phyloP scores from a whole-genome alignment of 2,888 invertebrate species.

The Drymonia ruficornis region DNA sequence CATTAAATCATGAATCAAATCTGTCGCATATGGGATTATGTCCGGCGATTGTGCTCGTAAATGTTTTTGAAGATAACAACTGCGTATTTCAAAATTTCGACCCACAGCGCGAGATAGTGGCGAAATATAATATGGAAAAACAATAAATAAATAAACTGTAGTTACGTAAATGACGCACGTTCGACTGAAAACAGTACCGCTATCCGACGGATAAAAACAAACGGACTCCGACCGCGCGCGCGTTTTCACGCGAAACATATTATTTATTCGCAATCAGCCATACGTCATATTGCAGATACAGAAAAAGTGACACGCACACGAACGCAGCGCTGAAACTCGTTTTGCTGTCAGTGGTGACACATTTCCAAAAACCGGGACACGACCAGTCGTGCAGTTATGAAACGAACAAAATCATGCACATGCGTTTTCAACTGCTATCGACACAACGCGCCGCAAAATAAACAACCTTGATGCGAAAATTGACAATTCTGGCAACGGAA shows the following conservation, averaged over 20 bases:
- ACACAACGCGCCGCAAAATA: constrained; percentile 26
- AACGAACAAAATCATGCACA: constrained; percentile 45
- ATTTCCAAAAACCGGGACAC: constrained; percentile 44
- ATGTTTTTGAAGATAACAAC: constrained; percentile 41
- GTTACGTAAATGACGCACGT: constrained; percentile 53
- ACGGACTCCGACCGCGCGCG: constrained; percentile 45
- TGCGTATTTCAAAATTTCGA: constrained; percentile 25
- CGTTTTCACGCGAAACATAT: constrained; percentile 48
- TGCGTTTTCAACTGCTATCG: constrained; percentile 38
- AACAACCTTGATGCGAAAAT: constrained; percentile 24
- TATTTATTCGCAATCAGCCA: constrained; percentile 64
- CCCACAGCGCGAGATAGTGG: constrained; percentile 11
- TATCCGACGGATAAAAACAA: constrained; percentile 52
- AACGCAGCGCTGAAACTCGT: constrained; percentile 46
- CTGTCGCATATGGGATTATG: constrained; percentile 44
- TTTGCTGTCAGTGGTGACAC: constrained; percentile 43
- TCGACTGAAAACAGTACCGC: constrained; percentile 44
- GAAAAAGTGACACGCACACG: constrained; percentile 49
- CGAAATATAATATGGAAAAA: constrained; percentile 31
- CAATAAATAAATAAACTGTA: constrained; percentile 52
- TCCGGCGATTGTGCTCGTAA: constrained; percentile 30
- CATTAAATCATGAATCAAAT: constrained; percentile 56
- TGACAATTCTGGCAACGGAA: constrained; percentile 21
- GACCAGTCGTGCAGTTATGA: constrained; percentile 47
- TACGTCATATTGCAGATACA: constrained; percentile 54